Conservation (phyloP, 2,888 invertebrate genomes). For the Eilema sororculum region DNA sequence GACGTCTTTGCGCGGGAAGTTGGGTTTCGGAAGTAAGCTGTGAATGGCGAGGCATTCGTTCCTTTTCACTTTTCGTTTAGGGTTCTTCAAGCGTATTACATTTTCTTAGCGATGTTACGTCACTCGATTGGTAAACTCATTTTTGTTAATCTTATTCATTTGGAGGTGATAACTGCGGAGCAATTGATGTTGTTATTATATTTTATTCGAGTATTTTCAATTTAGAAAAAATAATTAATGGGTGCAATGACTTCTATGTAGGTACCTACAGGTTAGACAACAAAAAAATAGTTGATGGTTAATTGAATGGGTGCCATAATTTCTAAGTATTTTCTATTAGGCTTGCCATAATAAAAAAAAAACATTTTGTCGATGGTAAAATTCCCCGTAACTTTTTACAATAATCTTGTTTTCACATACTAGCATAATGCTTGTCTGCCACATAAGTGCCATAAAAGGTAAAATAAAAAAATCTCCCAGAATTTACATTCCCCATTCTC, state of each 20-base stretch:
- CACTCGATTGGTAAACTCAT: constrained; percentile 15
- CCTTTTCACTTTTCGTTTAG: constrained; percentile 78
- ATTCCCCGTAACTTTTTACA: background rate
- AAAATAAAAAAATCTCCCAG: too few species aligned
- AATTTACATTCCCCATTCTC: background rate
- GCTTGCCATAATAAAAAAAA: background rate
- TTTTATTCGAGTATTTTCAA: background rate
- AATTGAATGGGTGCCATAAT: too few species aligned
- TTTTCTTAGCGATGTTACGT: constrained; percentile 44
- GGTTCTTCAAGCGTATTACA: constrained; percentile 50
- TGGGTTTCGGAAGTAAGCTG: constrained; percentile 78
- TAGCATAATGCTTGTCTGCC: too few species aligned
- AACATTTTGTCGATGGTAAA: too few species aligned
- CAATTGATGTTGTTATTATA: constrained; percentile 26
- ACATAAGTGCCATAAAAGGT: too few species aligned
- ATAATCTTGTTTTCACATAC: too few species aligned
- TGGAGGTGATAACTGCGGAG: constrained; percentile 32
- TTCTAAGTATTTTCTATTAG: background rate
- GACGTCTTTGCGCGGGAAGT: constrained; percentile 74
- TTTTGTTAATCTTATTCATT: constrained; percentile 9
- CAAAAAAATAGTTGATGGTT: too few species aligned
- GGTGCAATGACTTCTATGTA: background rate
- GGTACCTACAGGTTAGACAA: background rate
- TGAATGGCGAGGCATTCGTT: constrained; percentile 56
- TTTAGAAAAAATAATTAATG: background rate